Evolutionary conservation across 2,888 invertebrate species (phyloP).

Genomic region (Nowickia ferox): DNA sequence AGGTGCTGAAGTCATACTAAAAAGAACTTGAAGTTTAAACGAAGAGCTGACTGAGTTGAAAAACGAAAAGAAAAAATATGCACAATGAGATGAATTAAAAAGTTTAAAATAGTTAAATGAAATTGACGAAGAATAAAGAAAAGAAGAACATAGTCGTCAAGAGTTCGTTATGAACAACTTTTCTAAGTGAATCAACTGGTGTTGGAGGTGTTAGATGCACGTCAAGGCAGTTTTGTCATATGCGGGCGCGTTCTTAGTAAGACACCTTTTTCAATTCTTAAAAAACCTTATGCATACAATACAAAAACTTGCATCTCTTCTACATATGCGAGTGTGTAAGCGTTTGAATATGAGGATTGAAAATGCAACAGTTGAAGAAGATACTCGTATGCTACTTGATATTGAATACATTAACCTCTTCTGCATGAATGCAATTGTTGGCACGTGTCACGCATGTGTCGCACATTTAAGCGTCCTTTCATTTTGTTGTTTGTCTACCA

Average conservation of each 20-base stretch:
- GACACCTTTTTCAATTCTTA: conserved; percentile 24
- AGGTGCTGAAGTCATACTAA: conserved; percentile 26
- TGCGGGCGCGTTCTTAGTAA: conserved; percentile 24
- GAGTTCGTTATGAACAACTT: conserved; percentile 19
- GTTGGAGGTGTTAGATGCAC: conserved; percentile 40
- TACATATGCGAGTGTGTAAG: background rate
- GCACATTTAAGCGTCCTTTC: conserved; percentile 36
- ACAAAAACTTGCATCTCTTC: conserved; percentile 4
- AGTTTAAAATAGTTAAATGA: conserved; percentile 22
- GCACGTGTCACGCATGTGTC: conserved; percentile 69
- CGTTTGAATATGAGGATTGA: background rate
- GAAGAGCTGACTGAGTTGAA: background rate
- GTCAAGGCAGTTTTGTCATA: conserved; percentile 42
- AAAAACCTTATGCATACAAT: background rate
- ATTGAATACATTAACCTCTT: conserved; percentile 55
- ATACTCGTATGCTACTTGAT: conserved; percentile 3
- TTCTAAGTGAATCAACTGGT: conserved; percentile 50
- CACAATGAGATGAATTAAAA: background rate
- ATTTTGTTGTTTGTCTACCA: conserved; percentile 15
- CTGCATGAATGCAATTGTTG: conserved; percentile 30
- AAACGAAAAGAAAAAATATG: background rate
- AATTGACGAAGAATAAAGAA: conserved; percentile 2
- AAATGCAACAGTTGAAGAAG: conserved; percentile 47
- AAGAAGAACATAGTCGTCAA: conserved; percentile 5
- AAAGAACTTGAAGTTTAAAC: conserved; percentile 4